phyloP scores from a whole-genome alignment of 2,888 invertebrate species.

The Yponomeuta plumbellus region DNA sequence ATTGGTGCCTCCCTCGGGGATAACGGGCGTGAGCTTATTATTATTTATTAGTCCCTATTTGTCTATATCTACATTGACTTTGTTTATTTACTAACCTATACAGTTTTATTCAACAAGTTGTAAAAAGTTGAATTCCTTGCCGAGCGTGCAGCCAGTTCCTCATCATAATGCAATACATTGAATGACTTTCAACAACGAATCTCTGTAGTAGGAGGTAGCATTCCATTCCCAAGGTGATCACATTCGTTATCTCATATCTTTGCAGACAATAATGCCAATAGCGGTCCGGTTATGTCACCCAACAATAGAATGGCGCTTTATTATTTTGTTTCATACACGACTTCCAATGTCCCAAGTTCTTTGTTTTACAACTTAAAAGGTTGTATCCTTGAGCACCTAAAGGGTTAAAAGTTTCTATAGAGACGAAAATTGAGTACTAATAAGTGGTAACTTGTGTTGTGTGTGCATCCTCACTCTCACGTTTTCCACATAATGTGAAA shows the following conservation, averaged over 20 bases:
- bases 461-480: conserved; percentile 18
- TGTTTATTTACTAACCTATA: too few relatives aligned
- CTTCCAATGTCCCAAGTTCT: background rate
- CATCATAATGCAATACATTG: background rate
- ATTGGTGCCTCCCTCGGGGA: too few relatives aligned
- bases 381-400: background rate
- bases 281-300: conserved; percentile 41
- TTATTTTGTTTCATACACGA: background rate
- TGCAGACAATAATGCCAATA: conserved; percentile 33
- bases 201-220: conserved; percentile 33
- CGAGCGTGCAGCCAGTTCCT: background rate
- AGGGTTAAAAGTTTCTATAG: background rate
- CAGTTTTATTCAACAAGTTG: background rate
- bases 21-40: too few relatives aligned
- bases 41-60: too few relatives aligned
- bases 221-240: conserved; percentile 67
- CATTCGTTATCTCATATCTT: conserved; percentile 46
- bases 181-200: conserved; percentile 9
- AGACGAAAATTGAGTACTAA: background rate
- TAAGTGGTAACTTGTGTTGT: background rate
- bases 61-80: too few relatives aligned
- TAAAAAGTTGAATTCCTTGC: background rate
- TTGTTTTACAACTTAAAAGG: conserved; percentile 9
- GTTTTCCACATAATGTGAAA: conserved; percentile 18
- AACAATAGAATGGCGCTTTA: conserved; percentile 27